Evolutionary conservation across 2,888 invertebrate genomes (phyloP), one percentile per base, ranked within the genome.

Genomic region (Volucella zonaria): DNA sequence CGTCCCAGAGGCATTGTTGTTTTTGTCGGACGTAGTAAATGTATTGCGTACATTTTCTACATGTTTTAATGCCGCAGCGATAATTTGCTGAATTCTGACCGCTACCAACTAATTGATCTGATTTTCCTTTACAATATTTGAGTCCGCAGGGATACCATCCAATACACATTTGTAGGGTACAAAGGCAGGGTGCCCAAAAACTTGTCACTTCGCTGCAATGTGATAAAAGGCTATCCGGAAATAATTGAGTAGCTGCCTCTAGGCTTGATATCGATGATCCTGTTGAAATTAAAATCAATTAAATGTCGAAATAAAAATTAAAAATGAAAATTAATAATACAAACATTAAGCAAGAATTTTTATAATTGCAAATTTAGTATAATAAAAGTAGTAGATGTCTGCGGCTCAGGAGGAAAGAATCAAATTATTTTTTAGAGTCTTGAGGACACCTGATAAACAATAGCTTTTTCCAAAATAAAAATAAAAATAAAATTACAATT

Each of bases 101-200:
- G 87, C 92, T 92, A 64, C 92, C 87, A 52, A 79, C 85, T 23
- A 86, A 82, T 77, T 88, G 88, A 87, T 94, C 94, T 56, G 95
- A 94, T 91, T 96, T 96, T 56, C 96, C 96, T 89, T 97, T 96
- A 92, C 98, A 98, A 92, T 97, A 98, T 90, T 98, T 98, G 54
- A 98, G 93, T 23, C 97, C 97, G 91, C 98, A 98, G 0, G 98
- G 98, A 92, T 97, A 98, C 98, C 98, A 98, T 70, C 97, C 97
- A 68, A 98, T 95, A 91, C 97, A 97, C 86, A 95, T 94, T 93
- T 97, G 96, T 88, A 97, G 93, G 73, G 95, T 95, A 91, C 98
- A 98, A 68, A 95, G 94, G 91, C 98, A 98, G 31, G 97, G 95
- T 80, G 94, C 94, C 93, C 94, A 94, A 78, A 94, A 92, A 88